phyloP scores from a whole-genome alignment of 2,888 invertebrate species.

The Eumerus sabulonum region DNA sequence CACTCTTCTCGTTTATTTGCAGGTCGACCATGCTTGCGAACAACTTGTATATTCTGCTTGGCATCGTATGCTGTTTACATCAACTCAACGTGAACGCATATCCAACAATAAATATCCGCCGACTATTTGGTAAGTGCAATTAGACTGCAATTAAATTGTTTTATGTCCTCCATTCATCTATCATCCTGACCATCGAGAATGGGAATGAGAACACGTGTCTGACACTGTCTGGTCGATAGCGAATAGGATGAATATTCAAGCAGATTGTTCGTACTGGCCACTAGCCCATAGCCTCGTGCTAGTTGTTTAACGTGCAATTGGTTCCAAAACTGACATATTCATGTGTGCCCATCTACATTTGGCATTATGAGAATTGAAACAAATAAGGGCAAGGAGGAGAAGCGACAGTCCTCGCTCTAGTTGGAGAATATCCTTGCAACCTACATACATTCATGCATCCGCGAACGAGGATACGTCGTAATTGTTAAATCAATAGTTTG shows the following conservation, averaged over 20 bases:
- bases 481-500: slow-evolving; percentile 63
- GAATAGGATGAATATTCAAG: too few species aligned
- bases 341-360: too few species aligned
- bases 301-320: slow-evolving; percentile 28
- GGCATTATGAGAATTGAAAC: too few species aligned
- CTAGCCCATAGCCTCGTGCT: slow-evolving; percentile 17
- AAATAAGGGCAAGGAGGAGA: too few species aligned
- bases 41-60: slow-evolving; percentile 72
- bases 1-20: slow-evolving; percentile 43
- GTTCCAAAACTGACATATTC: slow-evolving; percentile 2
- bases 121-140: slow-evolving; percentile 70
- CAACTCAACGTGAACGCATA: slow-evolving; percentile 71
- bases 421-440: slow-evolving; percentile 35
- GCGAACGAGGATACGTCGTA: slow-evolving; percentile 26
- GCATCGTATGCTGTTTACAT: slow-evolving; percentile 72
- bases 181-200: slow-evolving; percentile 14
- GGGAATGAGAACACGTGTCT: too few species aligned
- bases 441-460: slow-evolving; percentile 13
- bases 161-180: slow-evolving; percentile 28
- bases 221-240: too few species aligned
- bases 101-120: slow-evolving; percentile 73
- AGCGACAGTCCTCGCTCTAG: too few species aligned
- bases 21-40: slow-evolving; percentile 73
- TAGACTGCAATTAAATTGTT: slow-evolving; percentile 5
- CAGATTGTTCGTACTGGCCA: too few species aligned